Evolutionary conservation across 2,113 vertebrate genomes (phyloP), one percentile per base, ranked within the genome.

Genomic region (Zingel zingel): DNA sequence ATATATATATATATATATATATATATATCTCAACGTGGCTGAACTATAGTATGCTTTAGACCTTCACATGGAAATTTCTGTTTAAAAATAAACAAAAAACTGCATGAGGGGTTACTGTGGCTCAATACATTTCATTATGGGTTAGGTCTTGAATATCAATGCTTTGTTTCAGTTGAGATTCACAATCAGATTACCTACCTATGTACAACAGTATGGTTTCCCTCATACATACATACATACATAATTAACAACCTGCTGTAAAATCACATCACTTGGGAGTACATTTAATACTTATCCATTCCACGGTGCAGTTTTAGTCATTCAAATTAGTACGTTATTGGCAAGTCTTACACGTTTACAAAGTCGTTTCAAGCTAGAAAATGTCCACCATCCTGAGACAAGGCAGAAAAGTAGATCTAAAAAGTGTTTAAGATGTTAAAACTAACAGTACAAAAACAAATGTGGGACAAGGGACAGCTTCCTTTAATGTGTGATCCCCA

Each of bases 311-410:
- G n/a, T 39, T 88, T 63, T 48, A 66, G 65, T 86, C 84, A 68
- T 88, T 94, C 70, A 77, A 74, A 87, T 79, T 51, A 33, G 57
- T 30, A 73, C 2, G 48, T 43, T 47, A 18, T 27, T 79, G 61
- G 39, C 16, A 18, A 83, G 77, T 69, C 78, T 10, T 27, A 62
- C 14, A 53, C 11, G 39, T 87, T 79, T 39, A 82, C 48, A 66
- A 59, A 76, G 51, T 76, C n/a, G 53, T 69, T 74, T 73, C 56
- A 79, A 78, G 63, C 69, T 82, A 82, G 48, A 23, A 79, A 71
- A 84, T n/a, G 63, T 87, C 70, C 64, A 82, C 82, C 81, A 86
- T 88, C 83, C 83, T 89, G 86, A 92, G 83, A 91, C 47, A 36
- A 82, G 74, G 50, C 72, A 81, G 53, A 77, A 67, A 45, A 39